Evolutionary conservation across 2,797 vertebrate genomes (phyloP), one percentile per base, ranked within the genome.

Genomic region (Rhinoraja longicauda): DNA sequence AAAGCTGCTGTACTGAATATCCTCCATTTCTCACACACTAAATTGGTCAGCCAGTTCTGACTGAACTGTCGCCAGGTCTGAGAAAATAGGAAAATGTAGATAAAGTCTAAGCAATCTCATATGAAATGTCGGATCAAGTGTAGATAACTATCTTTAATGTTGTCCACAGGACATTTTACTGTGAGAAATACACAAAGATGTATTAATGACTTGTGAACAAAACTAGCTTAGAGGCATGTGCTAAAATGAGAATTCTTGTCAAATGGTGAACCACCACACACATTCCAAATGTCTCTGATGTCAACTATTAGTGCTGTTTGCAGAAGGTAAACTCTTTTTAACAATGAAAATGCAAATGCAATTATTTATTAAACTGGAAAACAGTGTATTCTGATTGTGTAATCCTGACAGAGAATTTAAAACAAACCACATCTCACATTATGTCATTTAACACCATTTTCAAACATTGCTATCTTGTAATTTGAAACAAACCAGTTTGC

Each of bases 1-100:
- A 45, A 92, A 72, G 36, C 36, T 92, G 67, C 24, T 67, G 17
- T 88, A 36, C 24, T 73, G 70, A 75, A 92, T 75, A 39, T 53
- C 26, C 67, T 21, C 72, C 70, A 75, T 73, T 73, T 26, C 19
- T 53, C 36, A 39, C 70, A 92, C 8, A 88, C n/a, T 17, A 36
- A 26, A 75, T n/a, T 75, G 39, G 7, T 70, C 26, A 73, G 12
- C 67, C 70, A 92, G 39, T 15, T 92, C 39, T 29, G 45, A 29
- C 70, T 75, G 2, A 92, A 57, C 24, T 29, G 90, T 24, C 91
- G 90, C 36, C 39, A 57, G 70, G 26, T 90, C 70, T 45, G 39
- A 92, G 70, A 92, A 92, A 92, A 92, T 24, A 29, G 39, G 70
- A 75, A 92, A 92, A 57, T 92, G 39, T 32, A 86, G 64, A 64